A percentile compares a stretch with the other conserved stretches of the same genome.
Evolutionary conservation across 2,113 vertebrate species (phyloP).

Genomic region (Cryptotis parvus): DNA sequence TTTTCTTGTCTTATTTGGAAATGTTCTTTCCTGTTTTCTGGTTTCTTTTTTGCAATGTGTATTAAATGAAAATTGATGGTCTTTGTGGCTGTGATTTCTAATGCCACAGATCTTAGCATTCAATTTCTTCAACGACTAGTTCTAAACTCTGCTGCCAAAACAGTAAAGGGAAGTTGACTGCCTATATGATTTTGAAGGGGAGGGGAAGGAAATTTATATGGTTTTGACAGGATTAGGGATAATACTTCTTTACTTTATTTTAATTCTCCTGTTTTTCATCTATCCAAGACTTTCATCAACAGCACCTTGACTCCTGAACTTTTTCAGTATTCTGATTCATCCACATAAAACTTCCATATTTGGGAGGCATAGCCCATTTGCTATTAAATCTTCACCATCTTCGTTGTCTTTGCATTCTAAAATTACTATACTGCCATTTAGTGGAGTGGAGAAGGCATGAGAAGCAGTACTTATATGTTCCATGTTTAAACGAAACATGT

Average conservation of each 20-base stretch:
- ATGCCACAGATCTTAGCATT: background rate
- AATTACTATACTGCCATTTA: background rate
- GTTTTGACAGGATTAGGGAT: background rate
- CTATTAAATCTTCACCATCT: background rate
- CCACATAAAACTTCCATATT: background rate
- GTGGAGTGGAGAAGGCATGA: background rate
- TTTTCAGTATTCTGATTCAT: background rate
- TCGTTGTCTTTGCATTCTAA: constrained; percentile 12
- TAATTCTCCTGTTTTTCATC: background rate
- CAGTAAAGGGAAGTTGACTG: background rate
- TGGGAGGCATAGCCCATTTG: background rate
- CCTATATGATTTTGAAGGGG: no score
- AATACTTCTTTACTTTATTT: background rate
- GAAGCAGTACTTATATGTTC: background rate
- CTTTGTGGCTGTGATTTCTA: background rate
- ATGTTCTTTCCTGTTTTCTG: constrained; percentile 1
- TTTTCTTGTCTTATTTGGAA: background rate
- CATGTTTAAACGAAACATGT: constrained; percentile 8
- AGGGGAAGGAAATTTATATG: no score
- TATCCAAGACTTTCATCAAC: background rate
- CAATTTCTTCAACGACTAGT: background rate
- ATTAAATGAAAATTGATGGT: background rate
- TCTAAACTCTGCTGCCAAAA: background rate
- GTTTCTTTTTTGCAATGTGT: constrained; percentile 34
- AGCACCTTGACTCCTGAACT: background rate